Conservation (phyloP, 2,113 vertebrate species). For the Balaenoptera acutorostrata region DNA sequence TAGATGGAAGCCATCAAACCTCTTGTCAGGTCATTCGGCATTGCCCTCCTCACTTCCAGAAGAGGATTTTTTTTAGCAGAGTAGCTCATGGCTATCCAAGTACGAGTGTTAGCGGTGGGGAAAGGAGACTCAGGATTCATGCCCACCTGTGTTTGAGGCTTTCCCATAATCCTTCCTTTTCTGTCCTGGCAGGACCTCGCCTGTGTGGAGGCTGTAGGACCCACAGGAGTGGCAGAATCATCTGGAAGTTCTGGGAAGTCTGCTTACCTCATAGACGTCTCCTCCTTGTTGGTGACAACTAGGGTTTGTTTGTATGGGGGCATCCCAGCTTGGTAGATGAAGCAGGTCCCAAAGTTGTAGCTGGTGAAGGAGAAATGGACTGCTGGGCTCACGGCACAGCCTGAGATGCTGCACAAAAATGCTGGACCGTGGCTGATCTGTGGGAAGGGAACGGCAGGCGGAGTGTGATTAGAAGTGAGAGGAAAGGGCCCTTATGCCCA, state of each 20-base stretch:
- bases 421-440: constrained; percentile 87
- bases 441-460: not conserved
- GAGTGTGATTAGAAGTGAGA: not conserved
- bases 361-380: constrained; percentile 88
- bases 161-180: not conserved
- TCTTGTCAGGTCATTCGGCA: not conserved
- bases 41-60: not conserved
- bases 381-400: constrained; percentile 75
- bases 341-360: constrained; percentile 88
- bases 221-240: not conserved
- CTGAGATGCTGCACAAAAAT: constrained; percentile 79
- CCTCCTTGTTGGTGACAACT: constrained; percentile 84
- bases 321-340: constrained; percentile 85
- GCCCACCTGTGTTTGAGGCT: not conserved
- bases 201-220: not conserved
- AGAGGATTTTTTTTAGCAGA: not conserved
- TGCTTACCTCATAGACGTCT: constrained; percentile 81
- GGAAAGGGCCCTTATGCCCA: not conserved
- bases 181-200: not conserved
- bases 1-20: not conserved
- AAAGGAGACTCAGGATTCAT: not conserved
- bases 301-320: constrained; percentile 77
- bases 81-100: not conserved
- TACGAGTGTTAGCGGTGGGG: not conserved
- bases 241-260: not conserved